Base-by-base conservation (phyloP, 1,140 invertebrate species). In the Prorops nasuta region DNA sequence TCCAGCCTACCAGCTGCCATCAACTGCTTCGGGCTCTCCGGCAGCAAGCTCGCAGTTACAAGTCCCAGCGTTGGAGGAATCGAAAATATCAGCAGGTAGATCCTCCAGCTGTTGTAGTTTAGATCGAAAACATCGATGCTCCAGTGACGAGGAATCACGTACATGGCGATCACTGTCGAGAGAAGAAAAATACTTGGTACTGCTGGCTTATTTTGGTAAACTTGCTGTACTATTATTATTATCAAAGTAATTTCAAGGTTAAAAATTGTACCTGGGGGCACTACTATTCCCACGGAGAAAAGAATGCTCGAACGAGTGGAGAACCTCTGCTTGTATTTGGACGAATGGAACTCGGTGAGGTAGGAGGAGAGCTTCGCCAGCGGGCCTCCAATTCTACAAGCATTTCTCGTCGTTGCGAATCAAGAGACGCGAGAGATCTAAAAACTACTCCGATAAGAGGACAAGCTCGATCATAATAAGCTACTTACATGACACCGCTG, bases 401-500 rank as follows among this genome's bases (percentile, higher is more conserved):
- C 4, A 28, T 28, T n/a, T n/a, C n/a, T n/a, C n/a, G n/a, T n/a
- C n/a, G n/a, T n/a, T n/a, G n/a, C n/a, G n/a, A n/a, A n/a, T n/a
- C n/a, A n/a, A n/a, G n/a, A n/a, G n/a, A n/a, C n/a, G n/a, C n/a
- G n/a, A n/a, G n/a, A n/a, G n/a, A n/a, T n/a, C n/a, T n/a, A 28
- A 28, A 28, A 28, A 6, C 10, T 10, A 28, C 24, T 28, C 10
- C 24, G 24, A 10, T 28, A 28, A n/a, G n/a, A n/a, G n/a, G n/a
- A n/a, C n/a, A n/a, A n/a, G n/a, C n/a, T n/a, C n/a, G n/a, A 45
- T 16, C 2, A 20, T 34, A 37, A 31, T 45, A 12, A 15, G 6
- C 17, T 66, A 80, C 78, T 80, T 61, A 85, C 83, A 83, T 75
- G 28, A 83, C 64, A 8, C 84, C 83, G 60, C 76, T 82, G 50